Base-by-base conservation (phyloP, 1,140 invertebrate genomes). In the Drosophila tsacasi region DNA sequence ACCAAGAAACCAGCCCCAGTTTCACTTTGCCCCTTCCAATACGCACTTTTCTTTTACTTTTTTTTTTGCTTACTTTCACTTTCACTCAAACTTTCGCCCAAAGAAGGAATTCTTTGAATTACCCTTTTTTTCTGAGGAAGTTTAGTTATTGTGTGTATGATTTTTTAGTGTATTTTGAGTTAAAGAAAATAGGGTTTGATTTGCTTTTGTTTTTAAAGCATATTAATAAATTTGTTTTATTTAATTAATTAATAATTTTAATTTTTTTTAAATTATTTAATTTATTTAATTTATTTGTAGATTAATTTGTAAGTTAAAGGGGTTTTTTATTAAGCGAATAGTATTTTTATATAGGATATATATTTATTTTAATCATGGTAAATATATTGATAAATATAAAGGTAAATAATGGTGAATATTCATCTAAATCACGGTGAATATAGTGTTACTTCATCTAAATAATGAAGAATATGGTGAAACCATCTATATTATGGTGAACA, bases 11-110 rank as follows among this genome's bases (percentile, higher is more conserved):
- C 15, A 32, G 27, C 6, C 21, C 27, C 47, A 17, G 21, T n/a
- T 25, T 21, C 61, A 19, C 32, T 25, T 39, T 17, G n/a, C 2
- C 9, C 47, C 27, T 7, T 30, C 35, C 30, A 8, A 27, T 32
- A 27, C 17, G 9, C 49, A 52, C n/a, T 13, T 55, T 12, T 25
- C 7, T 47, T 21, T 42, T 44, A 9, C 19, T 42, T 40, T 44
- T 44, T 13, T 58, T 66, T 47, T 15, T 58, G 58, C 66, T 71
- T 71, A 59, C 65, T 74, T 74, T 71, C 39, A 74, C 71, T 74
- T 74, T 74, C 46, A 7, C 9, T 30, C 8, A 8, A 5, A 60
- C 71, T 74, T 74, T 74, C 32, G 47, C 7, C 23, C 46, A 57
- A 61, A 52, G 2, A 30, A 13, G 17, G n/a, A 52, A 10, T 50